Conservation (phyloP, 2,797 vertebrate genomes). For the Hoplostethus atlanticus region DNA sequence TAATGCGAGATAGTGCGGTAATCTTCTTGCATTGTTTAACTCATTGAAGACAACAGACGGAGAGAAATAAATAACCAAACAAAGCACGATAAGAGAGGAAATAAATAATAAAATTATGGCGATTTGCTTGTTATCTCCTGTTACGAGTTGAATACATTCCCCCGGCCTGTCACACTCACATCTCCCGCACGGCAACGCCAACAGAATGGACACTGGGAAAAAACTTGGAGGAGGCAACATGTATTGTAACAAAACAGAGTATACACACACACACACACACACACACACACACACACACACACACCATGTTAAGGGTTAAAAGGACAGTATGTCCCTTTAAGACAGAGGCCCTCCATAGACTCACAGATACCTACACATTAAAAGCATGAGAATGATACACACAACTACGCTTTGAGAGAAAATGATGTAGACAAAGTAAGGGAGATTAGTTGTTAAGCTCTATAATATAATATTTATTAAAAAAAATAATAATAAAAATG, state of each 20-base stretch:
- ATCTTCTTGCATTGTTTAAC: constrained; percentile 81
- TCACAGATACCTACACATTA: no score
- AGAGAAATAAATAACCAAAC: constrained; percentile 79
- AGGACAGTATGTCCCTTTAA: no score
- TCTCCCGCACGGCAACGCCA: constrained; percentile 32
- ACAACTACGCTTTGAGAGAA: not conserved
- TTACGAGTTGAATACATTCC: constrained; percentile 60
- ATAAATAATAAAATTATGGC: constrained; percentile 79
- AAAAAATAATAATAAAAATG: no score
- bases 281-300: no score
- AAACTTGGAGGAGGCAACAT: not conserved
- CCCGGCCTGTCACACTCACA: constrained; percentile 45
- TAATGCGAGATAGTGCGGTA: constrained; percentile 73
- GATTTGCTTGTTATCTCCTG: constrained; percentile 77
- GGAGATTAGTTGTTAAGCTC: not conserved
- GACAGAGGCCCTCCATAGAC: no score
- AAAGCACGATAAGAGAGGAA: constrained; percentile 73
- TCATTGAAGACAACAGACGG: constrained; percentile 78
- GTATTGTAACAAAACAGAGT: not conserved
- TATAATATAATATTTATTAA: no score
- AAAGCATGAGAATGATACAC: no score
- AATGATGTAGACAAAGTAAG: not conserved
- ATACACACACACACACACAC: not conserved
- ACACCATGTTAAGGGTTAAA: no score
- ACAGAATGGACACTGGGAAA: constrained; percentile 19